These are phyloP conservation scores for Novumbra hubbsi DNA, from an alignment of 2,797 vertebrate species.

Conservation along the genomic window DNA sequence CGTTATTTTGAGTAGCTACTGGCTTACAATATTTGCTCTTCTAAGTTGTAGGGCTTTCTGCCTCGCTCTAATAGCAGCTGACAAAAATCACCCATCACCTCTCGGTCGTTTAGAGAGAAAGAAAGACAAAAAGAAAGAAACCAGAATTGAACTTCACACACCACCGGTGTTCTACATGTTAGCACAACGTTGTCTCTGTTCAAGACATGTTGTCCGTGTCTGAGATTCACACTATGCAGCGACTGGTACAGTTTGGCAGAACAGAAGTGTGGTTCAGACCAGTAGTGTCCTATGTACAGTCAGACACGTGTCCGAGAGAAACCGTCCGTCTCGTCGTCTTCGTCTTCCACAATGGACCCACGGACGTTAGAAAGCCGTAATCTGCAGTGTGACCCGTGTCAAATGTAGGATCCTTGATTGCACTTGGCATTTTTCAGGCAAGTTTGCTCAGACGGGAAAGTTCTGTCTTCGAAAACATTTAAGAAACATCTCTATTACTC, in stretches of 20 bases:
- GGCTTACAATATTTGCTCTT: constrained; percentile 28
- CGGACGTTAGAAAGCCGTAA: background rate
- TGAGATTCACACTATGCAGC: constrained; percentile 22
- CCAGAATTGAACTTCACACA: constrained; percentile 13
- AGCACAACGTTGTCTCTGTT: constrained; percentile 34
- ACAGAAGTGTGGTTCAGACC: constrained; percentile 19
- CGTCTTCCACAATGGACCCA: constrained; percentile 1
- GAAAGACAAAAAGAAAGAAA: constrained; percentile 18
- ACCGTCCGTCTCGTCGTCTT: background rate
- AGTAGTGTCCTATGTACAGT: constrained; percentile 19
- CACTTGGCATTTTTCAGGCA: background rate
- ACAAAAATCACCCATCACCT: constrained; percentile 21
- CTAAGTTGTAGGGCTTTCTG: constrained; percentile 27
- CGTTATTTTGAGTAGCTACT: constrained; percentile 25
- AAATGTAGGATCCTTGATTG: background rate
- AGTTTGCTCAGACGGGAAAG: background rate
- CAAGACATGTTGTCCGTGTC: constrained; percentile 3
- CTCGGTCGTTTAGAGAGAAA: constrained; percentile 30
- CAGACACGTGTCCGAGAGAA: constrained; percentile 16
- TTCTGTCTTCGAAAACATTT: constrained; percentile 23
- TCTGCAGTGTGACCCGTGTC: background rate
- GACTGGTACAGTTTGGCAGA: constrained; percentile 42
- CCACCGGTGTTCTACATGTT: constrained; percentile 13
- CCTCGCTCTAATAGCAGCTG: constrained; percentile 26
- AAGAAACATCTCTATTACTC: constrained; percentile 39